Conservation (phyloP, 2,888 invertebrate species). For the Aproaerema taeniolella region DNA sequence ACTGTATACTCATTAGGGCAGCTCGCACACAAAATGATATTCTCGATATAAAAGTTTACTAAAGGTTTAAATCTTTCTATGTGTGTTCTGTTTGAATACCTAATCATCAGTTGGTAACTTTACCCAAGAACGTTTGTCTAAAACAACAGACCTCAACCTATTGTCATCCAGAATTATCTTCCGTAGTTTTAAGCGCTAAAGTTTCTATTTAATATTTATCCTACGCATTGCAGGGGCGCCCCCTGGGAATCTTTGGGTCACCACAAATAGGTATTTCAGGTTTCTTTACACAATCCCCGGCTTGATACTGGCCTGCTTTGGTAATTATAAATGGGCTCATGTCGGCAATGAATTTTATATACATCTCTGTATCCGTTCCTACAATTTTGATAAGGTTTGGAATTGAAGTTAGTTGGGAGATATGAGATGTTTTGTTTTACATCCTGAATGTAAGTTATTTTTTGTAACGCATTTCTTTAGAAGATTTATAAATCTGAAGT, state of each 20-base stretch:
- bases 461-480: too few species aligned
- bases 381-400: slow-evolving; percentile 11
- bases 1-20: too few species aligned
- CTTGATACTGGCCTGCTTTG: slow-evolving; percentile 26
- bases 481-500: too few species aligned
- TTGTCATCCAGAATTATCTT: slow-evolving; percentile 8
- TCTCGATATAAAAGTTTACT: too few species aligned
- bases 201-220: slow-evolving; percentile 33
- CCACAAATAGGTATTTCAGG: slow-evolving; percentile 33
- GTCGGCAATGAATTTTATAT: slow-evolving; percentile 32
- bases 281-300: slow-evolving; percentile 34
- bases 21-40: too few species aligned
- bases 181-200: slow-evolving; percentile 19
- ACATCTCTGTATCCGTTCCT: slow-evolving; percentile 11
- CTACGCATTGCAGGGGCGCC: slow-evolving; percentile 29
- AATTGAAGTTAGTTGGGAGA: neutral
- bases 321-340: slow-evolving; percentile 45
- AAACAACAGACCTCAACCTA: neutral
- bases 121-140: too few species aligned
- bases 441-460: too few species aligned
- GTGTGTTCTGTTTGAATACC: too few species aligned
- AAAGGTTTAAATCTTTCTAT: too few species aligned
- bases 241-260: slow-evolving; percentile 33
- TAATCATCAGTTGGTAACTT: too few species aligned
- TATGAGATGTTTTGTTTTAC: neutral